Evolutionary conservation across 2,113 vertebrate species (phyloP), one percentile per base, ranked within the genome.

Genomic region (Ophiodon elongatus): DNA sequence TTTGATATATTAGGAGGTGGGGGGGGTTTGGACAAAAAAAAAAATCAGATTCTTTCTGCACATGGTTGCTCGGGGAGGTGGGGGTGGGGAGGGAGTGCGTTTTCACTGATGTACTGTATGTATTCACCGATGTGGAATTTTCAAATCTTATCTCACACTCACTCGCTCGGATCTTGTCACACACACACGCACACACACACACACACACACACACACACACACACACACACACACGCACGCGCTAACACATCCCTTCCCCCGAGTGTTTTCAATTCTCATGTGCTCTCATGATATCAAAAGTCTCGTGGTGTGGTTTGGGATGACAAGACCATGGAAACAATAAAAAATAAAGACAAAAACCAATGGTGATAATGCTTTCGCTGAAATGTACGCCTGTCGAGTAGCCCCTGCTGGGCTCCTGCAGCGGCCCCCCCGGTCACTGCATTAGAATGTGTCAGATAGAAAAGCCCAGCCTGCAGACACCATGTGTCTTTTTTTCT

Each of bases 391-490:
- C 74, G 78, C 60, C 79, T 74, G 80, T 77, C 66, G 73, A 87
- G 90, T 85, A 90, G 82, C 86, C 86, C 75, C 75, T 52, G 87
- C 88, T 25, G 65, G 69, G 76, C 15, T 66, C 85, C 85, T 82
- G 57, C 31, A 60, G 85, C 41, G 1, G 11, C 41, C 35, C 10
- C 4, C 83, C 68, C 27, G 1, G 76, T 65, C 56, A 33, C 83
- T 74, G 68, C 64, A 86, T 91, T 89, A 78, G 6, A 86, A 77
- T 81, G 83, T 92, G 81, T 85, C 85, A 59, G 88, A 87, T 79
- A 79, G 79, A 81, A 87, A 84, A 73, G 63, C 62, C 63, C 73
- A 57, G 73, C 35, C 67, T 56, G 62, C 80, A 72, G 76, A 57
- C 29, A 62, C 25, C 86, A 65, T 31, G 64, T 77, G 39, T 82